These are phyloP conservation scores for Andricus curvator DNA, from an alignment of 2,888 invertebrate genomes.

Conservation along the genomic window DNA sequence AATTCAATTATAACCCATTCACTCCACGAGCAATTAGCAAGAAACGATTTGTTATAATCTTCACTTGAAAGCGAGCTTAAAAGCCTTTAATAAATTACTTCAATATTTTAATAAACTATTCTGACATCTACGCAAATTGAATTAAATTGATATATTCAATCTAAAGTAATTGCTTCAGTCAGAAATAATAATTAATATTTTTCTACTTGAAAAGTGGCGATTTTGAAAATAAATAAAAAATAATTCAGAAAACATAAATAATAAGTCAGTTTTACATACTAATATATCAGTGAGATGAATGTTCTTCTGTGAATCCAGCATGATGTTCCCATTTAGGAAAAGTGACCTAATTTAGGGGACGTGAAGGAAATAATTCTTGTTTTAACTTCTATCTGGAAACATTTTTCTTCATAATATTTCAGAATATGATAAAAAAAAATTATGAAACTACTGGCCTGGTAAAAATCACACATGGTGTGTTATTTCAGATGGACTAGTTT, in stretches of 20 bases:
- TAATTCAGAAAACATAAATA: too few species aligned
- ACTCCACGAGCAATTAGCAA: not conserved
- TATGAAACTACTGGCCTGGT: not conserved
- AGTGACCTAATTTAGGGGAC: too few species aligned
- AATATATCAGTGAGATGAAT: too few species aligned
- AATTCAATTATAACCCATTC: not conserved
- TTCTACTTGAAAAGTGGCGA: not conserved
- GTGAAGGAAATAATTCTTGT: too few species aligned
- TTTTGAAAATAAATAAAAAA: too few species aligned
- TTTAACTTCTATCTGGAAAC: too few species aligned
- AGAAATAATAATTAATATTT: not conserved
- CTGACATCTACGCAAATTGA: not conserved
- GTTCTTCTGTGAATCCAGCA: too few species aligned
- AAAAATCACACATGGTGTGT: slow-evolving; percentile 16
- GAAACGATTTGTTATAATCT: not conserved
- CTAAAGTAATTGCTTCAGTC: not conserved
- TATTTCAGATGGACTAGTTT: slow-evolving; percentile 30
- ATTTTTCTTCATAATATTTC: not conserved
- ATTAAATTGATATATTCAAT: not conserved
- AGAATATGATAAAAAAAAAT: not conserved
- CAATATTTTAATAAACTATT: not conserved
- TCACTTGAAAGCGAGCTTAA: not conserved
- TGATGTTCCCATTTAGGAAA: too few species aligned
- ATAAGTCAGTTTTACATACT: too few species aligned
- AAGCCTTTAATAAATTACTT: not conserved